A percentile compares a stretch with the other conserved stretches of the same genome.
phyloP scores from a whole-genome alignment of 1,140 invertebrate species.

The Apolygus lucorum region DNA sequence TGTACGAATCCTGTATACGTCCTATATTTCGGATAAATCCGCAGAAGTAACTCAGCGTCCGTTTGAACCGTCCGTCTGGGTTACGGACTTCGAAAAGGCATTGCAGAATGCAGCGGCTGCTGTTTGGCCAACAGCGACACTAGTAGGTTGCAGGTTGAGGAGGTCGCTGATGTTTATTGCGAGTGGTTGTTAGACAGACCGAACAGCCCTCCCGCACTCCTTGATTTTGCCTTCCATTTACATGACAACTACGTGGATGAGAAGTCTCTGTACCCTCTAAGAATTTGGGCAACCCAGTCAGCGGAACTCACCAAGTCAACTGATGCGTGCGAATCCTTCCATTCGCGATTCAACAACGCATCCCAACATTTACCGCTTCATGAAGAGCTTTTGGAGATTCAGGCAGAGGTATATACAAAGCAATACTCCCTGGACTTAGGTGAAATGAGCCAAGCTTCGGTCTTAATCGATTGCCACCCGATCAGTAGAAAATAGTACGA shows the following conservation, averaged over 20 bases:
- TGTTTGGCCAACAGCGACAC: background rate
- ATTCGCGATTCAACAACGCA: background rate
- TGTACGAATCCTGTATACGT: background rate
- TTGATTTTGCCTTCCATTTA: background rate
- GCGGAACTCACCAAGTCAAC: background rate
- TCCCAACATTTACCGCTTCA: constrained; percentile 4
- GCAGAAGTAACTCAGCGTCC: background rate
- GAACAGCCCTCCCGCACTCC: background rate
- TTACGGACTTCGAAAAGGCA: constrained; percentile 7
- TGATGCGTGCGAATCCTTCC: constrained; percentile 1
- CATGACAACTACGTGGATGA: background rate
- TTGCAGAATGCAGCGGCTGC: background rate
- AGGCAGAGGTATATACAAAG: constrained; percentile 12
- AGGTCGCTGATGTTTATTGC: background rate
- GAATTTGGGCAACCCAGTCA: background rate
- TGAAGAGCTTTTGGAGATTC: background rate
- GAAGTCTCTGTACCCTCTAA: background rate
- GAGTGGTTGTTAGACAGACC: background rate
- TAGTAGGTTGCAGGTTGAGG: background rate
- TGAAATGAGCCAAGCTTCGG: background rate
- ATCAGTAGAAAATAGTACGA: too few species aligned
- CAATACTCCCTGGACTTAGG: background rate
- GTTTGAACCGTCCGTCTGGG: background rate
- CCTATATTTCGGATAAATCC: background rate
- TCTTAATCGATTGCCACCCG: too few species aligned